Percentiles rank a stretch among this genome's conserved stretches.
Evolutionary conservation across 1,140 invertebrate genomes (phyloP).

Genomic region (Drosophila virilis): DNA sequence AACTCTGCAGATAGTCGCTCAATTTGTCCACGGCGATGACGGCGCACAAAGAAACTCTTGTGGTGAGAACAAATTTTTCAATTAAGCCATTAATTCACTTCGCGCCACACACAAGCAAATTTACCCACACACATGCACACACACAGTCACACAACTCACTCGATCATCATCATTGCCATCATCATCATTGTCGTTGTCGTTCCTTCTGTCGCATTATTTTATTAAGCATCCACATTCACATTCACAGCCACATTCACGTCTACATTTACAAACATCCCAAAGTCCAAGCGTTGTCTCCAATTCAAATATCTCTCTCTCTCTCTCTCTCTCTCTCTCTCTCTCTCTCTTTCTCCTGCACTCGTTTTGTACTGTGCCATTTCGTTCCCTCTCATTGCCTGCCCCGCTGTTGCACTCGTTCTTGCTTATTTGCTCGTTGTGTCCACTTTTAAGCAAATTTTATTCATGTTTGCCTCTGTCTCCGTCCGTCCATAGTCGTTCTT

Average conservation of each 20-base stretch:
- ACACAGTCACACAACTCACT: slow-evolving; percentile 28
- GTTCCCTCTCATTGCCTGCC: slow-evolving; percentile 4
- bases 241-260: slow-evolving; percentile 19
- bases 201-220: slow-evolving; percentile 80
- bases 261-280: slow-evolving; percentile 34
- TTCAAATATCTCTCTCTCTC: slow-evolving; percentile 26
- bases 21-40: slow-evolving; percentile 66
- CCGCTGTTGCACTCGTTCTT: slow-evolving; percentile 11
- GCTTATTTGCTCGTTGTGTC: slow-evolving; percentile 73
- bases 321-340: neutral
- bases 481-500: slow-evolving; percentile 33
- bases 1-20: slow-evolving; percentile 36
- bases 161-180: slow-evolving; percentile 52
- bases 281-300: slow-evolving; percentile 46
- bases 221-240: slow-evolving; percentile 64
- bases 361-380: slow-evolving; percentile 23
- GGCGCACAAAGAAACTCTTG: slow-evolving; percentile 52
- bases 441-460: slow-evolving; percentile 81
- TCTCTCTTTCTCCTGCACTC: slow-evolving; percentile 2
- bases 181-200: slow-evolving; percentile 42
- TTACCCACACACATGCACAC: slow-evolving; percentile 29
- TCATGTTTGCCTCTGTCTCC: slow-evolving; percentile 61
- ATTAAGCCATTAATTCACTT: slow-evolving; percentile 83
- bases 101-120: slow-evolving; percentile 67
- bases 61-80: slow-evolving; percentile 83